Base-by-base conservation (phyloP, 2,888 invertebrate species). In the Cordilura impudica region DNA sequence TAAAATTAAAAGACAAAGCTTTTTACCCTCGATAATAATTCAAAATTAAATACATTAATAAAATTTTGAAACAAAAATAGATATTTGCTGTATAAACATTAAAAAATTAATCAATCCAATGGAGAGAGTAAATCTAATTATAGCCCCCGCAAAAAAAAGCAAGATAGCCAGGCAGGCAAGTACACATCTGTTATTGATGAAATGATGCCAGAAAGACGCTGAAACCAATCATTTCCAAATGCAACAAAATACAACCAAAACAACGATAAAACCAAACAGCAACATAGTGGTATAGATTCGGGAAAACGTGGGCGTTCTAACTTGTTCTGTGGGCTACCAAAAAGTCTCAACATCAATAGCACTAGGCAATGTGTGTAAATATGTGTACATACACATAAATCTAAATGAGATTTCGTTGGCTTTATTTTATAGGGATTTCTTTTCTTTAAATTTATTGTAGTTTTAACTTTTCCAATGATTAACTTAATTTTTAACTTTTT, bases 281-380 rank as follows among this genome's bases (percentile, higher is more conserved):
- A 18, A 47, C 61, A 29, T 45, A 56, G 8, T 49, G 66, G 43
- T 78, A 60, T 43, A 56, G 49, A 53, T 73, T 65, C 8, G 23
- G 35, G 61, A 60, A 63, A 63, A 63, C 70, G 82, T 83, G 80
- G 82, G 82, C 81, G 82, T 82, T 78, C 74, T 56, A 82, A 82
- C 82, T 81, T 60, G 82, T 82, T 78, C 70, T 75, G 18, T 65
- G 35, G 31, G 54, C 67, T 47, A 43, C 43, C 18, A 21, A 21
- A n/a, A n/a, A 67, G 65, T 43, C 65, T 56, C 43, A 45, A 16
- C 12, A n/a, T 26, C 19, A 5, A n/a, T 6, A 26, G 43, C 26
- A 53, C 51, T 49, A 58, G 14, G 58, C 35, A 75, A 49, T 53
- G 21, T 69, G 5, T 3, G 18, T 39, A n/a, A n/a, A n/a, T n/a